phyloP scores from a whole-genome alignment of 2,113 vertebrate species.

The Elachura formosa region DNA sequence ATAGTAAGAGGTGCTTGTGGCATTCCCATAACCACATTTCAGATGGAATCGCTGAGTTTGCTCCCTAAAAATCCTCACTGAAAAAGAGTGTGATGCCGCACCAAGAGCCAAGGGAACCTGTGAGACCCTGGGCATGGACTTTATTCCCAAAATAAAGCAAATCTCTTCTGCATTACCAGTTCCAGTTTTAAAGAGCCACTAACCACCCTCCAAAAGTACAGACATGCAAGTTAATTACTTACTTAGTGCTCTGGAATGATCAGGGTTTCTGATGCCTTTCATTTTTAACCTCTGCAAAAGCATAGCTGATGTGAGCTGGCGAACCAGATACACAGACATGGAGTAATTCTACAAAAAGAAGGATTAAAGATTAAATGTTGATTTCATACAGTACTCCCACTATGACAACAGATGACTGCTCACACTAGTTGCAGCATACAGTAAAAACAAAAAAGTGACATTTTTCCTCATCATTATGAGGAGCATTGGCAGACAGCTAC shows the following conservation, averaged over 20 bases:
- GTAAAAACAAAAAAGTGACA: neutral
- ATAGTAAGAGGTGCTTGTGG: neutral
- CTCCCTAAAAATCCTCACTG: neutral
- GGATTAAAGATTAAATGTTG: neutral
- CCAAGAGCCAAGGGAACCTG: neutral
- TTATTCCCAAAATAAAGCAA: neutral
- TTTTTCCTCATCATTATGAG: neutral
- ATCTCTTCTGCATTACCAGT: neutral
- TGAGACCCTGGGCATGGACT: neutral
- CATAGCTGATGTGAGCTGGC: conserved; percentile 92
- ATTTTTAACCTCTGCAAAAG: conserved; percentile 92
- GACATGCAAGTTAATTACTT: conserved; percentile 54
- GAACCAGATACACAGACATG: conserved; percentile 95
- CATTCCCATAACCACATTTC: neutral
- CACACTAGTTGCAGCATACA: neutral
- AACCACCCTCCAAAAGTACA: neutral
- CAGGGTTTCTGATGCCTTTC: conserved; percentile 97
- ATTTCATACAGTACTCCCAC: neutral
- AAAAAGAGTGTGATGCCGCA: accelerated
- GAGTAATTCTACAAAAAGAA: conserved; percentile 87
- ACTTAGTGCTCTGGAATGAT: conserved; percentile 98
- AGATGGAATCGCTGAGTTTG: neutral
- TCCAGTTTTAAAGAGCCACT: neutral
- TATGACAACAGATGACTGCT: neutral
- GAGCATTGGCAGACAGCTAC: neutral